These are phyloP conservation scores for Prionace glauca DNA, from an alignment of 2,797 vertebrate species.

Conservation along the genomic window DNA sequence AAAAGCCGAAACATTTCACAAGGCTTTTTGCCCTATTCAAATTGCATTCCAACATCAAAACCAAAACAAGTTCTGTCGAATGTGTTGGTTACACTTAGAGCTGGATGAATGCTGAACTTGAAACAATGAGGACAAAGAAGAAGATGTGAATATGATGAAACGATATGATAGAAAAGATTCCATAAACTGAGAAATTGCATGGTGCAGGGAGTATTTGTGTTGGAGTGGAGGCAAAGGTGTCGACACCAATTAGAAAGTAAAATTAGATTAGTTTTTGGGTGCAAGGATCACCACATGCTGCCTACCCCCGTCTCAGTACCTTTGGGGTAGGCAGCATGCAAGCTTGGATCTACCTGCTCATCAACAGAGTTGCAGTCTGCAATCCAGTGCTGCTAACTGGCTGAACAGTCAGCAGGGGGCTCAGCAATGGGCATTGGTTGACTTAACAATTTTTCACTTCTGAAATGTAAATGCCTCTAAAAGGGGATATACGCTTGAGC, in stretches of 20 bases:
- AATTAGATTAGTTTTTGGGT: not conserved
- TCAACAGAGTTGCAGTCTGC: not conserved
- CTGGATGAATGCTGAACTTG: not conserved
- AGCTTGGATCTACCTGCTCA: not conserved
- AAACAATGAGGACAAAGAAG: not conserved
- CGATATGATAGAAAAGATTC: not conserved
- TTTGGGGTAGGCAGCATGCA: not conserved
- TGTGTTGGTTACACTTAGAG: not conserved
- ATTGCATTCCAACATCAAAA: not conserved
- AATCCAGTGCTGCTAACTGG: not conserved
- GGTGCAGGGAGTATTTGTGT: not conserved
- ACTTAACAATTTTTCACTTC: not conserved
- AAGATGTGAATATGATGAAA: not conserved
- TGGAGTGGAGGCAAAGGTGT: not conserved
- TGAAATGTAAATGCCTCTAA: not conserved
- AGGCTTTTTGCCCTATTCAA: not conserved
- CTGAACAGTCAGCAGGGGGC: not conserved
- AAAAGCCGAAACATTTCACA: too few species aligned
- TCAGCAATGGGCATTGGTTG: not conserved
- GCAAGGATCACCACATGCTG: not conserved
- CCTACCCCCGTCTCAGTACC: not conserved
- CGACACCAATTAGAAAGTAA: not conserved
- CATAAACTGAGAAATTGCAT: not conserved
- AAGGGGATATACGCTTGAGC: not conserved
- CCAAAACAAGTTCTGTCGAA: not conserved